These are phyloP conservation scores for Callyntrura sp. DNA, from an alignment of 2,888 invertebrate species.

Conservation along the genomic window DNA sequence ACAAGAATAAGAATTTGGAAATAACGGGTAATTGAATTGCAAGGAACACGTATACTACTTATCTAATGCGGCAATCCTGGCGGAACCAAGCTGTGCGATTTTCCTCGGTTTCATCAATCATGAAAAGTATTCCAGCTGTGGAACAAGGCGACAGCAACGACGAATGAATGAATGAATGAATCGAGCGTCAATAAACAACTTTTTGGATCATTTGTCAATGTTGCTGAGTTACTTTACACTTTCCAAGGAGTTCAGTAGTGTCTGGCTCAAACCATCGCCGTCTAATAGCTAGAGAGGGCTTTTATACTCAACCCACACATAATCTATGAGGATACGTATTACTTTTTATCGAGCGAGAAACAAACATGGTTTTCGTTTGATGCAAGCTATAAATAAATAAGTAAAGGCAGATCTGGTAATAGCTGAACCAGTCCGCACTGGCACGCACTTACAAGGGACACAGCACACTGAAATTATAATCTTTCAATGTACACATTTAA, in stretches of 20 bases:
- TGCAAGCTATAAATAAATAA: not conserved
- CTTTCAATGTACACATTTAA: too few species aligned
- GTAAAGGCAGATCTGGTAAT: not conserved
- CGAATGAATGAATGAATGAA: constrained; percentile 60
- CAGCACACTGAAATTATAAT: too few species aligned
- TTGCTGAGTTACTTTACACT: constrained; percentile 4
- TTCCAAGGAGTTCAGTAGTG: not conserved
- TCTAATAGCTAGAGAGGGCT: not conserved
- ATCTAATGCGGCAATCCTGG: not conserved
- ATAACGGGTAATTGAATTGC: not conserved
- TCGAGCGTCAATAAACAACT: constrained; percentile 43
- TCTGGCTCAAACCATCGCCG: not conserved
- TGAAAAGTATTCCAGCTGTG: constrained; percentile 38
- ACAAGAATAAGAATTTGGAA: not conserved
- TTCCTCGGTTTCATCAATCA: constrained; percentile 68
- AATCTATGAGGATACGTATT: too few species aligned
- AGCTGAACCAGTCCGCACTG: not conserved
- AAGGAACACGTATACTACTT: not conserved
- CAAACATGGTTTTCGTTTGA: not conserved
- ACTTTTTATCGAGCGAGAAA: too few species aligned
- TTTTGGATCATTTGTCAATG: constrained; percentile 75
- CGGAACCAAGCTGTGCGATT: not conserved
- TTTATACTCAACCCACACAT: not conserved
- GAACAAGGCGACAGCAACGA: not conserved
- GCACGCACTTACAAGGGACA: too few species aligned